Evolutionary conservation across 2,797 vertebrate genomes (phyloP).

Genomic region (Coccyzus lansbergi): DNA sequence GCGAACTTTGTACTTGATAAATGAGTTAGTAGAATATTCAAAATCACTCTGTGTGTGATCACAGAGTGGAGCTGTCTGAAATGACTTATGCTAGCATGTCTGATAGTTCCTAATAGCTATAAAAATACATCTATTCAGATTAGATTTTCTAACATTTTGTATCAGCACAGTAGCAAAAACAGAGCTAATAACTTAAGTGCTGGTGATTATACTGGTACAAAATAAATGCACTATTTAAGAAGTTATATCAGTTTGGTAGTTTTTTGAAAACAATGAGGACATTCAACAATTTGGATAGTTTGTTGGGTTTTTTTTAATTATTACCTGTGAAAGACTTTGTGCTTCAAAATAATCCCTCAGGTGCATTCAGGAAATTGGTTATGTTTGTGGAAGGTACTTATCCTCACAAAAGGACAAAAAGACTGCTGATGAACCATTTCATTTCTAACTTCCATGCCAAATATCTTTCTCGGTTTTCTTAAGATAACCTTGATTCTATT

Average conservation of each 20-base stretch:
- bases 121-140: neutral
- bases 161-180: neutral
- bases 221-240: neutral
- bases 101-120: neutral
- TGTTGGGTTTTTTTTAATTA: neutral
- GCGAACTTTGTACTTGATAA: conserved; percentile 9
- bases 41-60: neutral
- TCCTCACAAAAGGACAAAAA: neutral
- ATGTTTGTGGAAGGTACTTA: neutral
- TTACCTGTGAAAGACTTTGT: neutral
- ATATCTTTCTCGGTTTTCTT: neutral
- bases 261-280: neutral
- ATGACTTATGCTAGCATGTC: neutral
- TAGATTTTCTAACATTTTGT: conserved; percentile 16
- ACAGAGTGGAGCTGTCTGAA: neutral
- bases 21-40: conserved; percentile 34
- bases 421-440: neutral
- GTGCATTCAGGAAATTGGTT: conserved; percentile 1
- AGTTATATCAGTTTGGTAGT: neutral
- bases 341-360: conserved; percentile 7
- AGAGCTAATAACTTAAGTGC: conserved; percentile 30
- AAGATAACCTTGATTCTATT: neutral
- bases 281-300: neutral
- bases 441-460: neutral
- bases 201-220: neutral